Base-by-base conservation (phyloP, 2,797 vertebrate species). In the Hoplostethus atlanticus region DNA sequence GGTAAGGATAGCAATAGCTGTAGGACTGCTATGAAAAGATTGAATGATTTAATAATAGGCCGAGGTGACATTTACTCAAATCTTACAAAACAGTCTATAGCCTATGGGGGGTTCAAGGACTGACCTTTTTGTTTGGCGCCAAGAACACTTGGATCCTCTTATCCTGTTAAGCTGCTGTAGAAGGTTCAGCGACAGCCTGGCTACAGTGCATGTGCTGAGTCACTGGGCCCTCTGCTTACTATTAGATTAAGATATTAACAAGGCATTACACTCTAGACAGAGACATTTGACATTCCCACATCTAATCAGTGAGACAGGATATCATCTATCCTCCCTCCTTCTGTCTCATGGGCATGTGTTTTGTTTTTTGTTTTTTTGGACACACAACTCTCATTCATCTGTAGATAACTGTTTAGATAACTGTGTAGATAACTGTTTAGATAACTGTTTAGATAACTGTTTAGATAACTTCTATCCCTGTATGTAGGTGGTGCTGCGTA, bases 401-500 rank as follows among this genome's bases (percentile, higher is more conserved):
- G 13, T 77, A 12, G 16, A 30, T 66, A 0, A 11, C 13, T 34
- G 34, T 63, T 15, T n/a, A n/a, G n/a, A n/a, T n/a, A n/a, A n/a
- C n/a, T n/a, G n/a, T n/a, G n/a, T n/a, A n/a, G n/a, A n/a, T n/a
- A n/a, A n/a, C n/a, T n/a, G n/a, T n/a, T n/a, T n/a, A n/a, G n/a
- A n/a, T n/a, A n/a, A n/a, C n/a, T n/a, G n/a, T n/a, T n/a, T 77
- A 12, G 16, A 30, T 66, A 0, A 11, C 13, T 34, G 34, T 63
- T 15, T n/a, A n/a, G n/a, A n/a, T n/a, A n/a, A n/a, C 1, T 30
- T 63, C 12, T 38, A 5, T 62, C 11, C 61, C 36, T 62, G 15
- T 73, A 53, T 34, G 2, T 57, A 99, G 98, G 92, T 99, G 80
- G 93, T 95, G 4, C 79, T 59, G 4, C 94, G 97, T 10, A 99